Conservation (phyloP, 2,888 invertebrate species). For the Thereva unica region DNA sequence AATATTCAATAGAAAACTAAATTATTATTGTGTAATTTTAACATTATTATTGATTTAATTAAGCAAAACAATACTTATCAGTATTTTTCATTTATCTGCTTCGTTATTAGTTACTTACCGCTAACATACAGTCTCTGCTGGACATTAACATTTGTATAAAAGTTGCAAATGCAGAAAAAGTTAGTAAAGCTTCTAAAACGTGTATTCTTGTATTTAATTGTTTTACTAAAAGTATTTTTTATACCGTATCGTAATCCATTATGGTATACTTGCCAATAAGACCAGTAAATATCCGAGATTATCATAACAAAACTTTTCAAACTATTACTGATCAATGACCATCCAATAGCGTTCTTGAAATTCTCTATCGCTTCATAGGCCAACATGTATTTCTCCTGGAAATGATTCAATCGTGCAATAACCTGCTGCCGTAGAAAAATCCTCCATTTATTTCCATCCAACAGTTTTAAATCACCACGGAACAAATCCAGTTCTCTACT, state of each 20-base stretch:
- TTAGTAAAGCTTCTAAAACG: background rate
- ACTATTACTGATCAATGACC: constrained; percentile 1
- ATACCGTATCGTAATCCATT: background rate
- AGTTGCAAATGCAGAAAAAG: no score
- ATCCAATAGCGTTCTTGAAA: constrained; percentile 10
- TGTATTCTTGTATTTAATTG: background rate
- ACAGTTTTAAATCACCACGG: background rate
- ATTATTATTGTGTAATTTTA: no score
- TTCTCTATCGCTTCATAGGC: constrained; percentile 14
- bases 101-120: no score
- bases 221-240: background rate
- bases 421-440: background rate
- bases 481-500: background rate
- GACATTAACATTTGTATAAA: no score
- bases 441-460: background rate
- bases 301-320: constrained; percentile 8
- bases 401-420: background rate
- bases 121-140: no score
- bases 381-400: constrained; percentile 9
- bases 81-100: no score
- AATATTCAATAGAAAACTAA: background rate
- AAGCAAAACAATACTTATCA: no score
- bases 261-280: background rate
- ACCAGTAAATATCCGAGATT: constrained; percentile 19
- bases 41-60: no score